Base-by-base conservation (phyloP, 2,888 invertebrate species). In the Phengaris alcon region DNA sequence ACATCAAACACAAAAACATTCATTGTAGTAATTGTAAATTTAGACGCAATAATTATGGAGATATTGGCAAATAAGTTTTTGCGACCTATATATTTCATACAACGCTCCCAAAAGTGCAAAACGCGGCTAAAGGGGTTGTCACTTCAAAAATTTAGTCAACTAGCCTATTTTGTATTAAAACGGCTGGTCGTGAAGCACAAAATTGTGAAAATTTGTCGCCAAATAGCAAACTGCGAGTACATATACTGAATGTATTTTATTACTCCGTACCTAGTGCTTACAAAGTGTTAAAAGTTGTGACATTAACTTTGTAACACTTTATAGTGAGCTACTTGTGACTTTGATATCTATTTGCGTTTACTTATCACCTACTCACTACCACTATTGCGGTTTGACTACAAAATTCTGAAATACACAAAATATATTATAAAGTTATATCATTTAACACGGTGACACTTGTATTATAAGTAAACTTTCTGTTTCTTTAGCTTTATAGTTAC, bases 221-320 rank as follows among this genome's bases (percentile, higher is more conserved):
- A 15, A 9, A 15, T 59, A 59, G 9, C 59, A 5, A 59, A 59
- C 10, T 15, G 7, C n/a, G 6, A 57, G 22, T 10, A 59, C 59
- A 0, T 22, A 15, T 9, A 12, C 22, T 22, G 22, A 72, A 54
- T 10, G 72, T 35, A 72, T 72, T 72, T 72, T 72, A 72, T 35
- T 72, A 13, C 52, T 79, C 81, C 80, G 77, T 12, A 35, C 35
- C 35, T 1, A 15, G 22, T 70, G 22, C 35, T 52, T 22, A 51
- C 48, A 52, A 22, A 8, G 22, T 72, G 35, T 54, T 8, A 22
- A 54, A 22, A 13, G 12, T 2, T 72, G 48, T 87, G 87, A 89
- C 89, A 10, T 52, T 52, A 22, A 48, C 12, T 35, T 72, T 72
- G 22, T 72, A 22, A 13, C 35, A 48, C 13, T 72, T 72, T 44